Percentiles rank a stretch among this genome's conserved stretches.
Evolutionary conservation across 2,113 vertebrate species (phyloP).

Genomic region (Trinectes maculatus): DNA sequence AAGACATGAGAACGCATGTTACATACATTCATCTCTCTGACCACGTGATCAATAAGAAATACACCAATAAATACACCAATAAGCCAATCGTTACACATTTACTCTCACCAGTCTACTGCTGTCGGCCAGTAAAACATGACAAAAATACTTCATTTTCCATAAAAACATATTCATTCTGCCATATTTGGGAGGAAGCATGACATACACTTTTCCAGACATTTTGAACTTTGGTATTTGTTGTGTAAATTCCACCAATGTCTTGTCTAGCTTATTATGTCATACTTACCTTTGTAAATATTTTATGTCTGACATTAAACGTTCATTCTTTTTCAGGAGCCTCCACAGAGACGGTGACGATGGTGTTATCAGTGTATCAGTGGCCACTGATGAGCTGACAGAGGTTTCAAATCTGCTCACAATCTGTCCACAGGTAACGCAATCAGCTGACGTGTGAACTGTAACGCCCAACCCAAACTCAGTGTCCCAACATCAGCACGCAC

Average conservation of each 20-base stretch:
- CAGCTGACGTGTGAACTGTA: background rate
- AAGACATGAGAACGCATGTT: conserved; percentile 62
- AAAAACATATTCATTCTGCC: too few relatives aligned
- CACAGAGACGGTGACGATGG: background rate
- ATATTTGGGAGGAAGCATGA: too few relatives aligned
- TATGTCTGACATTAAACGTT: too few relatives aligned
- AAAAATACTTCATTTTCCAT: too few relatives aligned
- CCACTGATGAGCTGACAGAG: conserved; percentile 24
- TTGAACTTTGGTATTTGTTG: too few relatives aligned
- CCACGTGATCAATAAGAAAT: background rate
- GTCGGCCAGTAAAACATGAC: background rate
- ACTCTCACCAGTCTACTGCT: background rate
- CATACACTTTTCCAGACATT: background rate
- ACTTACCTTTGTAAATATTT: too few relatives aligned
- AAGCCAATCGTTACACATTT: too few relatives aligned
- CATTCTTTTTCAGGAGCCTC: too few relatives aligned
- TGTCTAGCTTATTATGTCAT: too few relatives aligned
- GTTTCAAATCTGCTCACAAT: background rate
- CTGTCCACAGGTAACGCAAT: conserved; percentile 10
- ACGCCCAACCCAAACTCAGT: too few relatives aligned
- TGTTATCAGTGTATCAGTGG: conserved; percentile 36
- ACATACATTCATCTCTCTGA: conserved; percentile 16
- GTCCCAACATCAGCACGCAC: background rate
- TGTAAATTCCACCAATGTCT: too few relatives aligned
- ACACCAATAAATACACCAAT: background rate